phyloP scores from a whole-genome alignment of 2,113 vertebrate species.

The Thomomys bottae region DNA sequence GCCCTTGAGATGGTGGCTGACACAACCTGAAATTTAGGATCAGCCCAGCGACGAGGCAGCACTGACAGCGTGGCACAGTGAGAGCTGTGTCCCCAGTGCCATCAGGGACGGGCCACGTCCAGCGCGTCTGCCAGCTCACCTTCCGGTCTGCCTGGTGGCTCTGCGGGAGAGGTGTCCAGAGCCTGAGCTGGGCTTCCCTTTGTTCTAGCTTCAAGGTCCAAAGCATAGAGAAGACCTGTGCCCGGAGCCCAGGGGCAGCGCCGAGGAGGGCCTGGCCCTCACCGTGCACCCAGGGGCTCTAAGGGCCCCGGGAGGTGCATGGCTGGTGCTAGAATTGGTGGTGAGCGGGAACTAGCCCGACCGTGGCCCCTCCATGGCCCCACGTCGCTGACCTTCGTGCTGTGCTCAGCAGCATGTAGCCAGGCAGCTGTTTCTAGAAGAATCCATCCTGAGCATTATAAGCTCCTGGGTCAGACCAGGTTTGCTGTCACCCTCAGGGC shows the following conservation, averaged over 20 bases:
- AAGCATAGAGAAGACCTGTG: not conserved
- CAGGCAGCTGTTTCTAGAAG: constrained; percentile 44
- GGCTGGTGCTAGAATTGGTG: constrained; percentile 42
- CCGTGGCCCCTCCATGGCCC: constrained; percentile 34
- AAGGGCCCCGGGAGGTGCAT: too few species aligned
- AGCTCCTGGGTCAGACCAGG: not conserved
- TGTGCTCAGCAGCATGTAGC: not conserved
- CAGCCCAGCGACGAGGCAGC: not conserved
- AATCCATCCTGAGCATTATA: constrained; percentile 5
- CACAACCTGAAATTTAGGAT: constrained; percentile 37
- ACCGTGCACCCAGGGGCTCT: too few species aligned
- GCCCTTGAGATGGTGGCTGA: not conserved
- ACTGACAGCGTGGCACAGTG: too few species aligned
- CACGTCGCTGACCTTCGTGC: not conserved
- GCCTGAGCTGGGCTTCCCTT: not conserved
- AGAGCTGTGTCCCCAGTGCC: too few species aligned
- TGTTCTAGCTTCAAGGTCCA: not conserved
- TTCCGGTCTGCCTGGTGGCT: too few species aligned
- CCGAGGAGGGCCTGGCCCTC: too few species aligned
- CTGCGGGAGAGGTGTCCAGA: not conserved
- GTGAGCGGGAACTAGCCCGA: constrained; percentile 33
- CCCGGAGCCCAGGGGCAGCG: too few species aligned
- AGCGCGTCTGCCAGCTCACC: too few species aligned
- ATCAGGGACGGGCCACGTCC: too few species aligned
- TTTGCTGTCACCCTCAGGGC: not conserved